Evolutionary conservation across 2,113 vertebrate species (phyloP), one percentile per base, ranked within the genome.

Genomic region (Mola mola): DNA sequence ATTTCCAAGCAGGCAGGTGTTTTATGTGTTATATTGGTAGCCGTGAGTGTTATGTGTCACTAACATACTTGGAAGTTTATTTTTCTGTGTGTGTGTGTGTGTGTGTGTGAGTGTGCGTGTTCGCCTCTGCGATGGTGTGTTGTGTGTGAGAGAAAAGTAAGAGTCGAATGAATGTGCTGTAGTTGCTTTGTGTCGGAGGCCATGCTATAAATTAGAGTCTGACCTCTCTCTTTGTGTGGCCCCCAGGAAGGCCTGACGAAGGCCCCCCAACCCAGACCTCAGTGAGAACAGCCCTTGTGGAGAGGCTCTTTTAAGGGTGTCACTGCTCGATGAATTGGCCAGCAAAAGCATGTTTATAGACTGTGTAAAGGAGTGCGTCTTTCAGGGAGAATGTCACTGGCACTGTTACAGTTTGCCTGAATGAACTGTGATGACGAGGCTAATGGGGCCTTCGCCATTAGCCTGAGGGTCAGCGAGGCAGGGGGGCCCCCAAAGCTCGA

Each of bases 361-460:
- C 93, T 95, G 92, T 94, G 92, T 93, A 92, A 93, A 94, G 94
- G 92, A 93, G 89, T 94, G 91, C 76, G 93, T 94, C 93, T 94
- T 95, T 96, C 94, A 95, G 92, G 91, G 90, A 84, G 90, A 93
- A 93, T 91, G 93, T 93, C 91, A 91, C 90, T 87, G 92, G 94
- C 93, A 94, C 92, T 93, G 91, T 90, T 93, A 90, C 91, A 92
- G 93, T 93, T 93, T 90, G 90, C 90, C 83, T 94, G 92, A 94
- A 94, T 94, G 93, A 93, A 93, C 93, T 92, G 92, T 82, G 92
- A 88, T 94, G 93, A 93, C 85, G 92, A 90, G 83, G 89, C 91
- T 94, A 93, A 93, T 92, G 91, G 92, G 89, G 83, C 91, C 93
- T 92, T 90, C 66, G 84, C 87, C 37, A 40, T 83, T 81, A 81